Base-by-base conservation (phyloP, 2,888 invertebrate species). In the Petrolisthes manimaculis region DNA sequence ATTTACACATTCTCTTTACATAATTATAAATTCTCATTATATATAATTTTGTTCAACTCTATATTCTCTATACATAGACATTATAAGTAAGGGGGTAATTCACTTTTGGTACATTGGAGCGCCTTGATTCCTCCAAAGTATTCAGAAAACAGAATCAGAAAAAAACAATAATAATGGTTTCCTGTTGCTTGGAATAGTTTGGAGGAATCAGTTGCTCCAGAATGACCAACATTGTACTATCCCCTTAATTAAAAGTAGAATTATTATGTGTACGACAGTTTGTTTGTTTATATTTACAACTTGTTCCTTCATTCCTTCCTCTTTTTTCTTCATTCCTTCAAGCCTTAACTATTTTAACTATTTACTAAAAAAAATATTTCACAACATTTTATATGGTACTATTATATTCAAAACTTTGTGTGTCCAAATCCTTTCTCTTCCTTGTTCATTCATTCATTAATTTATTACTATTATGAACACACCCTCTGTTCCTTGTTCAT, bases 321-420 rank as follows among this genome's bases (percentile, higher is more conserved):
- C 55, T 80, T 55, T 21, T 80, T 80, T 1, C 12, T 75, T 75
- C 14, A 12, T 75, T 75, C 21, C 77, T 80, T 56, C 56, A 54
- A 54, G 8, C 55, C 8, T 4, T 21, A 56, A 80, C 21, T 53
- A 21, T 21, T 55, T 37, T 37, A 1, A 37, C 37, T 37, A 37
- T 37, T 37, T 21, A 79, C 18, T 53, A 2, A 14, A 51, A 51
- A 79, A 54, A 79, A 51, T 4, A 9, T 21, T 14, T 5, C 53
- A n/a, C 18, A 21, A 51, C 1, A 75, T 74, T 74, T 74, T n/a
- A 51, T 75, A n/a, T 77, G 51, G 51, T 14, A 53, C 0, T 51
- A 51, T 12, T 51, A 51, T 37, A 51, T 24, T 74, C 74, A 74
- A 24, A n/a, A 9, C 9, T 74, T 74, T 24, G 21, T 74, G 37